Conservation (phyloP, 2,888 invertebrate genomes). For the Amphipyra berbera region DNA sequence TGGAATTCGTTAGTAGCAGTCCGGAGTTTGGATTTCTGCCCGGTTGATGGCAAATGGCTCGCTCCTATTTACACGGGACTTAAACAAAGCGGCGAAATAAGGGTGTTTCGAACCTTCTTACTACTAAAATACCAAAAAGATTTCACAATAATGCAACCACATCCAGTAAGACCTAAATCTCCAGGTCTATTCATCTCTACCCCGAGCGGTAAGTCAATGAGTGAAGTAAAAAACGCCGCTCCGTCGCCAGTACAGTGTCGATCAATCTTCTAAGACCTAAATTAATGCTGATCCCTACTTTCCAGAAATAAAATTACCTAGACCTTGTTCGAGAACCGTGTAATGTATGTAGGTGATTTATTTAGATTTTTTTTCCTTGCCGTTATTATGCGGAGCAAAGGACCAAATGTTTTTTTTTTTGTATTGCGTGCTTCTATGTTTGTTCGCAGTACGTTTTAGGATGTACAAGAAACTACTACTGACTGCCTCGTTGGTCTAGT, state of each 20-base stretch:
- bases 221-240: conserved; percentile 52
- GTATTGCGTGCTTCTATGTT: no score
- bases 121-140: no score
- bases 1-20: no score
- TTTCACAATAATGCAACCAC: not conserved
- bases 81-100: no score
- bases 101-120: no score
- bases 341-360: conserved; percentile 39
- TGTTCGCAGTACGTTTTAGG: no score
- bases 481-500: no score
- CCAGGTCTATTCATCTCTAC: conserved; percentile 49
- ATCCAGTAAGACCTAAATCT: conserved; percentile 22
- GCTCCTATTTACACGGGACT: no score
- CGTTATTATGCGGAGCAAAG: not conserved
- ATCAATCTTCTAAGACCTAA: conserved; percentile 54
- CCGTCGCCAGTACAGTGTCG: conserved; percentile 34
- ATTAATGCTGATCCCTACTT: conserved; percentile 52
- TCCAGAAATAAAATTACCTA: conserved; percentile 51
- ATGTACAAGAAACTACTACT: no score
- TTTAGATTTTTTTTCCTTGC: conserved; percentile 15
- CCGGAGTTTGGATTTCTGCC: no score
- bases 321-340: conserved; percentile 26
- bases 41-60: no score
- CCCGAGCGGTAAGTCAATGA: conserved; percentile 61
- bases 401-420: not conserved